phyloP scores from a whole-genome alignment of 2,888 invertebrate genomes.

The Papilio protenor region DNA sequence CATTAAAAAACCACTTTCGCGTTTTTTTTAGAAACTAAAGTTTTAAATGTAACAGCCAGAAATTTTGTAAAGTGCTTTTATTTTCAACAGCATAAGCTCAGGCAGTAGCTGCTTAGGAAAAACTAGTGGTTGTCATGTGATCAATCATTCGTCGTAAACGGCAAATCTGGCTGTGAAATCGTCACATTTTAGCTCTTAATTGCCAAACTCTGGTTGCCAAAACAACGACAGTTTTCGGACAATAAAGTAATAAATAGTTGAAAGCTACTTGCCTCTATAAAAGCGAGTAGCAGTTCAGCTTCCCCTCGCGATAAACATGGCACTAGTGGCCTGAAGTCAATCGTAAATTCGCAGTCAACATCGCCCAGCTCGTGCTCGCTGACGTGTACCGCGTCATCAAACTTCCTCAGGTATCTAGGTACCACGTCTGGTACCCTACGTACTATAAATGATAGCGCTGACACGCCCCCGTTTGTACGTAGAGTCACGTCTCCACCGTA shows the following conservation, averaged over 20 bases:
- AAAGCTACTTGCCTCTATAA: constrained; percentile 84
- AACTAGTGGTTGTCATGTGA: no score
- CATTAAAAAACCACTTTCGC: not conserved
- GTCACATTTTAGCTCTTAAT: not conserved
- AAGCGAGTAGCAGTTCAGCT: constrained; percentile 87
- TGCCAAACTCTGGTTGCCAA: not conserved
- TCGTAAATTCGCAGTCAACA: constrained; percentile 91
- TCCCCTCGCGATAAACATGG: constrained; percentile 87
- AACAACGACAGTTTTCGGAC: not conserved
- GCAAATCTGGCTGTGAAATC: not conserved
- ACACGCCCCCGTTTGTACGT: constrained; percentile 91
- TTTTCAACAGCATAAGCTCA: no score
- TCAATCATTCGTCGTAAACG: not conserved
- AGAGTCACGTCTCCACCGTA: constrained; percentile 93
- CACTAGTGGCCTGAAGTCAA: constrained; percentile 85
- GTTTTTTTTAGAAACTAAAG: no score
- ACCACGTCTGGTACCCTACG: constrained; percentile 93
- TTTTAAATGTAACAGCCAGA: no score
- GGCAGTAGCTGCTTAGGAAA: no score
- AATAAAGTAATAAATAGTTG: not conserved
- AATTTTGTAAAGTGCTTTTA: no score
- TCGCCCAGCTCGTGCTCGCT: constrained; percentile 94
- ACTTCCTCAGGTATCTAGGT: constrained; percentile 87
- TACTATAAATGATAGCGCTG: constrained; percentile 92
- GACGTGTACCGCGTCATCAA: constrained; percentile 90